Percentiles rank a stretch among this genome's conserved stretches.
Conservation (phyloP, 2,888 invertebrate genomes). For the Drosophila demipolita region DNA sequence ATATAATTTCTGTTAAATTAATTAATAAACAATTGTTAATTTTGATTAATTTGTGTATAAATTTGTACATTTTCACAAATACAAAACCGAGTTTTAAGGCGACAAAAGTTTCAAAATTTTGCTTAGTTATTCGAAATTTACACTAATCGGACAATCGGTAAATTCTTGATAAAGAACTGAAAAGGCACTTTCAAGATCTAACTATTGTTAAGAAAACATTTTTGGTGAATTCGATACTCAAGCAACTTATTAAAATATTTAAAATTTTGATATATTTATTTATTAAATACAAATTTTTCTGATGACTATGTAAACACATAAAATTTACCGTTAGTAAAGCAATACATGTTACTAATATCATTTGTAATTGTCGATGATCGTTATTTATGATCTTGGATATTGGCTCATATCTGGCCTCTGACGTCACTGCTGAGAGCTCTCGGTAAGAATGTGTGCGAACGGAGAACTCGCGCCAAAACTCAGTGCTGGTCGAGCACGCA, state of each 20-base stretch:
- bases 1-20: neutral
- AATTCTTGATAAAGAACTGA: neutral
- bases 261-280: neutral
- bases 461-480: conserved; percentile 59
- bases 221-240: neutral
- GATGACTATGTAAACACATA: too few relatives aligned
- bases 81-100: too few relatives aligned
- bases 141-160: neutral
- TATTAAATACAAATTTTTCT: neutral
- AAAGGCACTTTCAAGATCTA: rapidly evolving
- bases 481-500: conserved; percentile 37
- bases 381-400: conserved; percentile 15
- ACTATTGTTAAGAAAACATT: neutral
- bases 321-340: conserved; percentile 1
- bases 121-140: neutral
- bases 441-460: conserved; percentile 12
- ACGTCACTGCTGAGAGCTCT: conserved; percentile 42
- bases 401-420: conserved; percentile 12
- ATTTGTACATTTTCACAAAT: too few relatives aligned
- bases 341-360: conserved; percentile 26
- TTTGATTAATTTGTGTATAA: neutral
- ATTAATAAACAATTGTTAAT: neutral
- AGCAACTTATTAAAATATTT: neutral
- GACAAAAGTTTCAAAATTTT: neutral
- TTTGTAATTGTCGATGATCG: conserved; percentile 48